Evolutionary conservation across 2,888 invertebrate genomes (phyloP), one percentile per base, ranked within the genome.

Genomic region (Prenolepis imparis): DNA sequence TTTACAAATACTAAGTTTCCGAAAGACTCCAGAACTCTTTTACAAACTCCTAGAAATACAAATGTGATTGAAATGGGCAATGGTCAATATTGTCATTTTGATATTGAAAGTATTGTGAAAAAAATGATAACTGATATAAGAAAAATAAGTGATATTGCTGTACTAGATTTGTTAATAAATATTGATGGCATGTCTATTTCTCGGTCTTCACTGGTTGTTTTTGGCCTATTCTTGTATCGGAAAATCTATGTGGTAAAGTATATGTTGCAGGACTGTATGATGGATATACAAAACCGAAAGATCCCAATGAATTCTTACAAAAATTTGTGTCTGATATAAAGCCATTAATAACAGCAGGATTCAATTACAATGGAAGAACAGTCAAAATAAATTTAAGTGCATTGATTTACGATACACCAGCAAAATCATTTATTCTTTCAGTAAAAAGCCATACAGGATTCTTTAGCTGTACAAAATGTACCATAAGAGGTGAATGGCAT

Each of bases 111-210:
- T 67, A 67, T 67, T 36, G 21, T 77, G 8, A 0, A 36, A 36
- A 39, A 55, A 68, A 78, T 78, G 28, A 67, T 78, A 41, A 21
- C 1, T 4, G 41, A 78, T 0, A 68, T 18, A 21, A 32, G 28
- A 36, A 9, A 36, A n/a, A n/a, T n/a, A 36, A 48, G 12, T 67
- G 41, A 12, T 48, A n/a, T 52, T 55, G 0, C n/a, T 0, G 8
- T 15, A 41, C 4, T 72, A 44, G 36, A 75, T 61, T 75, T 75
- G 6, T 21, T 67, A 44, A 59, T 83, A 15, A 78, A 78, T 83
- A 83, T 83, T 48, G 78, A 83, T 78, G 83, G 68, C 11, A 67
- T 83, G 57, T 24, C 41, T 15, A 83, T 83, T 59, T 83, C 66
- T 57, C 41, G 77, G 21, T 75, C 66, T 39, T 75, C 77, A 77